Conservation (phyloP, 2,888 invertebrate genomes). For the Geophilus truncorum region DNA sequence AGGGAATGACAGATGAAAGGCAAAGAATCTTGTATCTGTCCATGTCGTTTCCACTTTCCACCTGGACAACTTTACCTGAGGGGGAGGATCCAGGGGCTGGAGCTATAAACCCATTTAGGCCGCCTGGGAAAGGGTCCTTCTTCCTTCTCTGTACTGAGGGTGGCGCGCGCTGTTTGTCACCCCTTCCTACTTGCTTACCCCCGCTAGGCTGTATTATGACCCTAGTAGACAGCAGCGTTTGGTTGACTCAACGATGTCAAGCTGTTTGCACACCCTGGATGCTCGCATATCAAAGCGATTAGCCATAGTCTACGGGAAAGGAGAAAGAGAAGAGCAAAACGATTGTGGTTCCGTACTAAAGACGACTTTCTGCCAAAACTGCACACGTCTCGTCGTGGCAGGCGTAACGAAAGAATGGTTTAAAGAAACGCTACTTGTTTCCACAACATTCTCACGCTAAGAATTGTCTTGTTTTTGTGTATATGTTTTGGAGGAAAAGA, state of each 20-base stretch:
- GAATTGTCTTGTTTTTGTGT: background rate
- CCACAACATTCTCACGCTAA: background rate
- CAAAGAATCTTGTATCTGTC: background rate
- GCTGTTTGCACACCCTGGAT: slow-evolving; percentile 7
- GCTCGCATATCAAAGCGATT: slow-evolving; percentile 8
- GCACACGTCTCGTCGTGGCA: background rate
- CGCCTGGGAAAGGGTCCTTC: background rate
- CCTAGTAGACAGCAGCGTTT: background rate
- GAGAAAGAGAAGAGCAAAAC: background rate
- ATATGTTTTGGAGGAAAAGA: background rate
- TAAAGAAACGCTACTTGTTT: background rate
- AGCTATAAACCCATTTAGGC: slow-evolving; percentile 21
- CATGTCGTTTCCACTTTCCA: background rate
- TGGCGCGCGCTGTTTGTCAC: background rate
- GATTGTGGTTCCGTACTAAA: background rate
- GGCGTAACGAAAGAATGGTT: background rate
- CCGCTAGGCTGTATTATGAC: background rate
- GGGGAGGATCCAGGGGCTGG: slow-evolving; percentile 11
- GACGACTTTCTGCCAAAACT: background rate
- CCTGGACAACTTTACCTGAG: slow-evolving; percentile 22
- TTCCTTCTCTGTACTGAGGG: background rate
- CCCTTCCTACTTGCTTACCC: background rate
- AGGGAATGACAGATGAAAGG: background rate
- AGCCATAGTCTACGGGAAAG: background rate
- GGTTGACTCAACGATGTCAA: slow-evolving; percentile 4